These are phyloP conservation scores for Drosophila ohnishii DNA, from an alignment of 1,140 invertebrate species.

Conservation along the genomic window DNA sequence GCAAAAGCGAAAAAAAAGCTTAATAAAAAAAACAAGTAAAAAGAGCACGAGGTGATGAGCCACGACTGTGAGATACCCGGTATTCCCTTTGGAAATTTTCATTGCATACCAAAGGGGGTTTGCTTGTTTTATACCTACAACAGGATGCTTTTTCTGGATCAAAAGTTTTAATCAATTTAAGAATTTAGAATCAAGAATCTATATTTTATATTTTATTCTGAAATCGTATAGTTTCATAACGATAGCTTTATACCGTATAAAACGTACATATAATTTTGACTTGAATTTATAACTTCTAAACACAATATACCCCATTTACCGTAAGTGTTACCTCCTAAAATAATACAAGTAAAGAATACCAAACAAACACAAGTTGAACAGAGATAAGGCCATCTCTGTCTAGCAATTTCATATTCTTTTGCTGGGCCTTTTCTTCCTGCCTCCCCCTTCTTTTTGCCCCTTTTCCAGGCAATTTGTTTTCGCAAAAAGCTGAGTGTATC, in stretches of 20 bases:
- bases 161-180: not conserved
- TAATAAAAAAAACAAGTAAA: constrained; percentile 23
- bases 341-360: constrained; percentile 17
- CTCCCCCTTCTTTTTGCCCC: constrained; percentile 6
- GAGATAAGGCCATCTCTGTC: constrained; percentile 16
- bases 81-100: not conserved
- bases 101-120: not conserved
- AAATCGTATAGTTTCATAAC: not conserved
- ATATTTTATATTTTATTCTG: not conserved
- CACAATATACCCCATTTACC: not conserved
- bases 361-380: constrained; percentile 20
- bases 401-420: constrained; percentile 32
- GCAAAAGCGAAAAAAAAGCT: constrained; percentile 38
- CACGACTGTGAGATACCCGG: constrained; percentile 6
- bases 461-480: constrained; percentile 69
- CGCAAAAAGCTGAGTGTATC: constrained; percentile 28
- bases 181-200: not conserved
- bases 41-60: constrained; percentile 11
- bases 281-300: not conserved
- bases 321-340: not conserved
- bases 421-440: not conserved
- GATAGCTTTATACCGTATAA: not conserved
- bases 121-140: not conserved
- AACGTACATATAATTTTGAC: too few relatives aligned
- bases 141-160: not conserved